Evolutionary conservation across 92 coral and sea anemone species (phyloP).

Genomic region (Plumapathes pennacea): DNA sequence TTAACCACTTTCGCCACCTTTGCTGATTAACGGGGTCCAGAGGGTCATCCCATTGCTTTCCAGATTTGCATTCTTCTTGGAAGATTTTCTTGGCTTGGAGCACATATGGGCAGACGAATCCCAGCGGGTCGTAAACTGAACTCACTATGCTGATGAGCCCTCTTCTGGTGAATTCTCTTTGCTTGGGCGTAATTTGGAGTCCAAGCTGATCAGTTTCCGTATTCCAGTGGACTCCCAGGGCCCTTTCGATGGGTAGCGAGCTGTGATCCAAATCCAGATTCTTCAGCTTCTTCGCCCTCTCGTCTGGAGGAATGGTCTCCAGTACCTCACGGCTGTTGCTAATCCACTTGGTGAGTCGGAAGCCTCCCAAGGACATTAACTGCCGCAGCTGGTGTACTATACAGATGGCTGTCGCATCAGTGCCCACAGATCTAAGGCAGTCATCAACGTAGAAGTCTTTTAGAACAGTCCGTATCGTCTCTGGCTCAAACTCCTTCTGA

Average conservation of each 20-base stretch:
- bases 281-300: constrained; percentile 17
- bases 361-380: constrained; percentile 2
- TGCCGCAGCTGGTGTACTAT: neutral
- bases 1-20: constrained; percentile 16
- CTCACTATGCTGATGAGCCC: constrained; percentile 31
- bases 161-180: constrained; percentile 21
- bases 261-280: constrained; percentile 6
- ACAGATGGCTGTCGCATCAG: neutral
- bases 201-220: constrained; percentile 31
- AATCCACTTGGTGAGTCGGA: constrained; percentile 20
- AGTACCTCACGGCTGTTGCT: constrained; percentile 19
- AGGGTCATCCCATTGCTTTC: constrained; percentile 30
- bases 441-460: constrained; percentile 38
- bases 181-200: constrained; percentile 19
- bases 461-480: constrained; percentile 1
- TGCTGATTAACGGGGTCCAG: constrained; percentile 5
- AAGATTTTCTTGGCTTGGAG: constrained; percentile 15
- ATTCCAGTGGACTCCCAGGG: constrained; percentile 18
- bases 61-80: constrained; percentile 26
- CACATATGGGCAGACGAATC: constrained; percentile 31
- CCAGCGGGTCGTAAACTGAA: constrained; percentile 46
- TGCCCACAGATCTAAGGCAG: constrained; percentile 21
- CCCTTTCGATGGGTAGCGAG: constrained; percentile 19
- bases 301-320: constrained; percentile 19
- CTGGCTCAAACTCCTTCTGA: constrained; percentile 7